A percentile compares a stretch with the other conserved stretches of the same genome.
These are phyloP conservation scores for Pseudomugil gertrudae DNA, from an alignment of 2,797 vertebrate species.

Conservation along the genomic window DNA sequence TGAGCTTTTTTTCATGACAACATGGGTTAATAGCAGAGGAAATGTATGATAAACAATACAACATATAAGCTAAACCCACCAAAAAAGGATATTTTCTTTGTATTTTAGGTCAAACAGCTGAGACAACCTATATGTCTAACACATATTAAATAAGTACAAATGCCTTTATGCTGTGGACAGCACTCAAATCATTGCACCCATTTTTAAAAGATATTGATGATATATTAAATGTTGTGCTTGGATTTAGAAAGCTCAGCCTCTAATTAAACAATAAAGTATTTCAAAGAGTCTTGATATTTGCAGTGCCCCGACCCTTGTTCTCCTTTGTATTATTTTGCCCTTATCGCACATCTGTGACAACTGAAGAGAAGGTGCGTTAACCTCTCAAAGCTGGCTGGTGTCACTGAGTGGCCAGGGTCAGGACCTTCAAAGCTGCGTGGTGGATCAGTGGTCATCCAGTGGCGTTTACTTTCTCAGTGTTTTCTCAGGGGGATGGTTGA, in stretches of 20 bases:
- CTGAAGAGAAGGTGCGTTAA: conserved; percentile 74
- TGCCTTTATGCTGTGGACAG: neutral
- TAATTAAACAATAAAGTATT: conserved; percentile 39
- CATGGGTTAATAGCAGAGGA: too few species aligned
- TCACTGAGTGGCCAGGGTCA: conserved; percentile 69
- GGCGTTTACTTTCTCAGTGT: conserved; percentile 65
- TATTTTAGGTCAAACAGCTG: neutral
- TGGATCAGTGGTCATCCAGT: conserved; percentile 72
- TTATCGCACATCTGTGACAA: conserved; percentile 65
- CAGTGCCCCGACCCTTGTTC: conserved; percentile 50
- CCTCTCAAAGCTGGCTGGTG: conserved; percentile 65
- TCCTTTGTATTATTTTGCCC: conserved; percentile 54
- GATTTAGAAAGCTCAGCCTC: conserved; percentile 14
- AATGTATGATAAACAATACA: too few species aligned
- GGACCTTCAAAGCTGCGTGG: conserved; percentile 78
- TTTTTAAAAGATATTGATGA: neutral
- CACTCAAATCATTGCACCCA: neutral
- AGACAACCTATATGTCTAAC: neutral
- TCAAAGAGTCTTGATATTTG: conserved; percentile 56
- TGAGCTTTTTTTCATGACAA: too few species aligned
- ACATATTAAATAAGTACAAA: neutral
- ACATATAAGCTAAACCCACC: too few species aligned
- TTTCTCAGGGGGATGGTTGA: conserved; percentile 17
- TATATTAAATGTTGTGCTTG: conserved; percentile 4
- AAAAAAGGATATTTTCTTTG: neutral